Base-by-base conservation (phyloP, 2,797 vertebrate species). In the Morelia viridis region DNA sequence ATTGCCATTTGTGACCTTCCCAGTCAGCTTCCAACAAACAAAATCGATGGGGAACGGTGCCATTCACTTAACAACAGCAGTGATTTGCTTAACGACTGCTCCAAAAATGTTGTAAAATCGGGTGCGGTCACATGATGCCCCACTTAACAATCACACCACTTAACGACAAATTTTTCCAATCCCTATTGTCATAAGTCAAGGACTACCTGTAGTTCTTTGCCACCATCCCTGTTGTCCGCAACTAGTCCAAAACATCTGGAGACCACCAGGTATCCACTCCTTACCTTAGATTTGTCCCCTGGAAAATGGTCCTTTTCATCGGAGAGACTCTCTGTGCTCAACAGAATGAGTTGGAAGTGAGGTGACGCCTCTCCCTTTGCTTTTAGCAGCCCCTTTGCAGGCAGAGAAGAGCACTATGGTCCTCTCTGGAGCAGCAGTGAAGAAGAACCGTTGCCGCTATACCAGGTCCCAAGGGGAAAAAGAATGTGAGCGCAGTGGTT, bases 391-490 rank as follows among this genome's bases (percentile, higher is more conserved):
- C 65, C 65, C n/a, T 31, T 19, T 31, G 31, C 68, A 71, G 68
- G 68, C 31, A 76, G 68, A 19, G 15, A 2, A 19, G 31, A 19
- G 17, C 9, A 15, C 31, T 2, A 31, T 35, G 31, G 68, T 71
- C 68, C 15, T 1, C 68, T 35, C 31, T 1, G 68, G 31, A 8
- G 35, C 17, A 2, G 31, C 22, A 19, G 35, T 10, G 1, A 41
- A 41, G 17, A 17, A 17, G 7, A 2, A 35, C 31, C 15, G 2
- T 15, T 0, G 3, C 31, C 1, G 4, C 7, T 22, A 3, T 22
- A 8, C 71, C 35, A 9, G 22, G 19, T 41, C 19, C 31, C 31
- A 1, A 22, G 68, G 68, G 68, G 35, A 22, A 19, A 19, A 35
- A 7, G 50, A 6, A 8, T 53, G 7, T 8, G 50, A 53, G 7